Base-by-base conservation (phyloP, 2,113 vertebrate species). In the Danionella cerebrum region DNA sequence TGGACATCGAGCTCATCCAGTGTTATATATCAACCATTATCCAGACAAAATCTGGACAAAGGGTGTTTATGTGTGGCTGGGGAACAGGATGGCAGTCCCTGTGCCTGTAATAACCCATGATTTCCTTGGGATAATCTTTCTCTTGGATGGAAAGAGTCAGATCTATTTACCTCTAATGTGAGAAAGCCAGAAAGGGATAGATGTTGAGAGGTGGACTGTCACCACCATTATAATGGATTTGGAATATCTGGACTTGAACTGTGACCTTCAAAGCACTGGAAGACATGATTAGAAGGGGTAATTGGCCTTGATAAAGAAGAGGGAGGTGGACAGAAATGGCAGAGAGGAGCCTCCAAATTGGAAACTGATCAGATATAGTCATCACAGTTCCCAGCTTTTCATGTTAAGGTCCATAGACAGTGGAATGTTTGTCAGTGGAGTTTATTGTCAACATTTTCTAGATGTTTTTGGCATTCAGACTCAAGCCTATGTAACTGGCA, bases 251-350 rank as follows among this genome's bases (percentile, higher is more conserved):
- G 65, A 72, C 62, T 80, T 86, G 82, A 87, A 85, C 82, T 82
- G 71, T 85, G 84, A 81, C 84, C 92, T 93, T 93, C 90, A 93
- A 94, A 92, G 88, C 25, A 63, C 55, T 36, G 31, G 18, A 71
- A 39, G 39, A 44, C 60, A 19, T 24, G 50, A 65, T 62, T 64
- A 65, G 25, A 54, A n/a, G 45, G 24, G 77, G 87, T 89, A 91
- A 94, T 84, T 87, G 84, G 72, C 79, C 47, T 65, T 76, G 75
- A 76, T 76, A 83, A 80, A 67, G 33, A 60, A 62, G 78, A 79
- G 79, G 67, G 74, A 69, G 59, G 9, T 72, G 64, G 63, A 29
- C 35, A 67, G 59, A 44, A 63, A 22, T 36, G 64, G 36, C 12
- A 24, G 55, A n/a, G n/a, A 69, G 70, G 25, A 68, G 58, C 67